Evolutionary conservation across 92 coral and sea anemone species (phyloP).

Genomic region (Porites rus): DNA sequence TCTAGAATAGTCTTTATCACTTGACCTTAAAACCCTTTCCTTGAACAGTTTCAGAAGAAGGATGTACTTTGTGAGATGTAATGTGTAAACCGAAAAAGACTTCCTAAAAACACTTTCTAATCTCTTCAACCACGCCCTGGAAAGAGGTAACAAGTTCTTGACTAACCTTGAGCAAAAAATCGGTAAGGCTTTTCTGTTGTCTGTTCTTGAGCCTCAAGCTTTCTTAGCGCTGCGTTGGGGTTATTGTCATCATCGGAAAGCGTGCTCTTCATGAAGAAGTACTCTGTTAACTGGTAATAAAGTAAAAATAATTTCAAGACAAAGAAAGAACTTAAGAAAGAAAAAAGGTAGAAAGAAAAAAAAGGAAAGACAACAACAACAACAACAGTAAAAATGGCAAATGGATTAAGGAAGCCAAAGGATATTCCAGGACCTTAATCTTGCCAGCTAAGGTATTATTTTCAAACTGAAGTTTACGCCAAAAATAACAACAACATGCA

Average conservation of each 20-base stretch:
- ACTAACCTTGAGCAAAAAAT: conserved; percentile 20
- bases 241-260: conserved; percentile 31
- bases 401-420: too few species aligned
- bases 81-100: not conserved
- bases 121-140: not conserved
- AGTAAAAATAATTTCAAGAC: not conserved
- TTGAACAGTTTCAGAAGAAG: not conserved
- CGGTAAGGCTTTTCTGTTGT: not conserved
- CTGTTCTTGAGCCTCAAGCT: conserved; percentile 5
- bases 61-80: not conserved
- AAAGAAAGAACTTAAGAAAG: not conserved
- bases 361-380: not conserved
- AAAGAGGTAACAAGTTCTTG: not conserved
- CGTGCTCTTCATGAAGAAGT: conserved; percentile 75
- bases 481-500: too few species aligned
- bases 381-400: too few species aligned
- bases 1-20: not conserved
- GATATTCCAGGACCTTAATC: too few species aligned
- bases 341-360: not conserved
- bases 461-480: too few species aligned
- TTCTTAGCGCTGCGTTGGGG: not conserved
- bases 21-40: not conserved
- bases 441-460: too few species aligned
- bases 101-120: not conserved
- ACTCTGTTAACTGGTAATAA: conserved; percentile 76